Evolutionary conservation across 2,113 vertebrate genomes (phyloP), one percentile per base, ranked within the genome.

Genomic region (Takifugu flavidus): DNA sequence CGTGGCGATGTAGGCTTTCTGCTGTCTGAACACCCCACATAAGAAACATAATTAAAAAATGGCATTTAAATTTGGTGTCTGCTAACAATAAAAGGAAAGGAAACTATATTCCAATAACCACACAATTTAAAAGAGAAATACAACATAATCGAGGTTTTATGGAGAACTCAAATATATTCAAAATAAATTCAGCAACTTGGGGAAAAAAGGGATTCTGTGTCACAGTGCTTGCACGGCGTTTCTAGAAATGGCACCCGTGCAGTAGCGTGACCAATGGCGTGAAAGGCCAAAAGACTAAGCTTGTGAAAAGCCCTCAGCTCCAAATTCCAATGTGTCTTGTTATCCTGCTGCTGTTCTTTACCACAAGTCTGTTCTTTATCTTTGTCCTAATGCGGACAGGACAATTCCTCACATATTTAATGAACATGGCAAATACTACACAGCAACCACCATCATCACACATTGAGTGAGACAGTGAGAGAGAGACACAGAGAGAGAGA

Each of bases 1-100:
- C 0, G 96, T 98, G 76, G 95, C 96, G 59, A 98, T 91, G 90
- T 98, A 98, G 61, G 95, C 95, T 87, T 96, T 97, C 87, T 98
- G 96, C 77, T 96, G 95, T 88, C 96, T 98, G 83, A 20, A 56
- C 0, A 74, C 50, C 59, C 4, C 63, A 42, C 60, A 44, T 28
- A 20, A 2, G 11, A 2, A 27, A 6, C 51, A 4, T 54, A 4
- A 62, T 4, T 20, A 6, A 11, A 31, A 60, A 42, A 31, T 49
- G 25, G 20, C 51, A 54, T 12, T 47, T 56, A 51, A 62, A 39
- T 39, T 39, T 31, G 2, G 34, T 4, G 34, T 10, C 34, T 39
- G 34, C 34, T 39, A 10, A 10, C 4, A 39, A 10, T 10, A 39
- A 39, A 10, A 39, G 20, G 20, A 20, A 20, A 20, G 20, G 20